Percentiles rank a stretch among this genome's conserved stretches.
These are phyloP conservation scores for Drosophila recens DNA, from an alignment of 2,888 invertebrate genomes.

Conservation along the genomic window DNA sequence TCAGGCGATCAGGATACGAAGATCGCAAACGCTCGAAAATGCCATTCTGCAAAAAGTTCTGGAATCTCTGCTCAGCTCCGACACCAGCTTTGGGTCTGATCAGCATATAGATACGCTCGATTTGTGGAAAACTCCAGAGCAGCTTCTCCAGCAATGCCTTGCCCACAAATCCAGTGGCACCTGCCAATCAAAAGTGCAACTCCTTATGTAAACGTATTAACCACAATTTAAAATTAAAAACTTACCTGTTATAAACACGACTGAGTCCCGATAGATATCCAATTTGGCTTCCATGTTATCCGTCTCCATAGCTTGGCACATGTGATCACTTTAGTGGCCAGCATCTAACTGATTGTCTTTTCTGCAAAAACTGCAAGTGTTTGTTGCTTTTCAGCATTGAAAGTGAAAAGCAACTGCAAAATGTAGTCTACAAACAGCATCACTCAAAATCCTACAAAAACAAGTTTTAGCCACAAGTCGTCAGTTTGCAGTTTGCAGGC, in stretches of 20 bases:
- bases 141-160: slow-evolving; percentile 97
- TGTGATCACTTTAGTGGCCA: slow-evolving; percentile 57
- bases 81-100: slow-evolving; percentile 91
- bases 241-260: slow-evolving; percentile 82
- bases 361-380: slow-evolving; percentile 25
- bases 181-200: slow-evolving; percentile 86
- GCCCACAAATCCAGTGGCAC: slow-evolving; percentile 95
- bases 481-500: slow-evolving; percentile 35
- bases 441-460: slow-evolving; percentile 61
- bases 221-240: not conserved
- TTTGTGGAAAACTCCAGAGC: slow-evolving; percentile 92
- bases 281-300: slow-evolving; percentile 23
- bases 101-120: slow-evolving; percentile 92
- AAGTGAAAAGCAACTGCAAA: slow-evolving; percentile 66
- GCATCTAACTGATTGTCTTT: slow-evolving; percentile 58
- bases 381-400: slow-evolving; percentile 43
- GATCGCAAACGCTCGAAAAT: slow-evolving; percentile 90
- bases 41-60: slow-evolving; percentile 91
- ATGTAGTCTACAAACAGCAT: slow-evolving; percentile 3
- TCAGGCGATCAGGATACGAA: slow-evolving; percentile 88
- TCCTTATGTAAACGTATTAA: not conserved
- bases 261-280: slow-evolving; percentile 78
- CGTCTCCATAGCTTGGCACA: slow-evolving; percentile 30
- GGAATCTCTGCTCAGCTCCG: slow-evolving; percentile 89
- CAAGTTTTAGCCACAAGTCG: slow-evolving; percentile 58